These are phyloP conservation scores for Pipra filicauda DNA, from an alignment of 2,113 vertebrate species.

Conservation along the genomic window DNA sequence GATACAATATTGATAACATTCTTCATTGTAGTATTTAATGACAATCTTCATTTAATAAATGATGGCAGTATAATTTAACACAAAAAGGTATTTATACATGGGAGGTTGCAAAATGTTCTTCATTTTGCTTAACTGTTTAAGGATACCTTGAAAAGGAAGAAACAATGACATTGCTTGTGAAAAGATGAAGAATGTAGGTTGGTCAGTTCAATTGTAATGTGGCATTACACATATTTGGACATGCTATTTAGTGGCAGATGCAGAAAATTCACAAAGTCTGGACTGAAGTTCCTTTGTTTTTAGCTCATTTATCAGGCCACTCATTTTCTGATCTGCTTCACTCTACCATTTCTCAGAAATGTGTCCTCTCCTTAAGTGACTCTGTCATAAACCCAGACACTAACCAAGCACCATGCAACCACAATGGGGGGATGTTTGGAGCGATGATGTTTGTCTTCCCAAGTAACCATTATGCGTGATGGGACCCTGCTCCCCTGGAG, in stretches of 20 bases:
- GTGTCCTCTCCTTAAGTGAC: background rate
- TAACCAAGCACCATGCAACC: fast-evolving
- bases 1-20: slow-evolving; percentile 58
- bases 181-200: background rate
- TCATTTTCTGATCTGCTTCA: background rate
- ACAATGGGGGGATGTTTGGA: background rate
- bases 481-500: background rate
- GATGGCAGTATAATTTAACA: slow-evolving; percentile 61
- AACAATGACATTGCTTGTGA: background rate
- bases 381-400: background rate
- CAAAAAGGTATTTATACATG: background rate
- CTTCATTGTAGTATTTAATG: slow-evolving; percentile 68
- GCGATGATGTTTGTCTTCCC: background rate
- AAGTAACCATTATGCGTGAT: fast-evolving
- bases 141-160: background rate
- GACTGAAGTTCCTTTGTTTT: background rate
- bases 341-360: background rate
- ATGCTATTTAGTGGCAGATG: background rate
- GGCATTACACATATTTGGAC: background rate
- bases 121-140: slow-evolving; percentile 51
- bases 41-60: slow-evolving; percentile 71
- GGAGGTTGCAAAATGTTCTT: slow-evolving; percentile 39
- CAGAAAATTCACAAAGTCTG: background rate
- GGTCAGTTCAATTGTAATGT: background rate
- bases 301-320: background rate